Percentiles rank a stretch among this genome's conserved stretches.
phyloP scores from a whole-genome alignment of 2,113 vertebrate genomes.

The Mus pahari region DNA sequence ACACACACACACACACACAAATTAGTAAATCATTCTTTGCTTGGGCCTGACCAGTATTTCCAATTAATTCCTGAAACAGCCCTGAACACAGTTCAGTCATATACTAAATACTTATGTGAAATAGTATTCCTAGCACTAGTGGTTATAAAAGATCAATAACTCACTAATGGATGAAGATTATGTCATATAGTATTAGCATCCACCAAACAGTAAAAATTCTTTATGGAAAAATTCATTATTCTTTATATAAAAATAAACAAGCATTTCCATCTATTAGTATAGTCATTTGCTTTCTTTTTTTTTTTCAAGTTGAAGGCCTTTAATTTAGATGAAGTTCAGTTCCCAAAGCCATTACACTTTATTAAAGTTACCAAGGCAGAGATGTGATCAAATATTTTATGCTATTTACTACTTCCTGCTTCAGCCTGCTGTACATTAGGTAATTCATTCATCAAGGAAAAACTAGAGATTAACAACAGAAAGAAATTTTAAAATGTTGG shows the following conservation, averaged over 20 bases:
- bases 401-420: not conserved
- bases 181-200: not conserved
- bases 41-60: not conserved
- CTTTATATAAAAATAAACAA: not conserved
- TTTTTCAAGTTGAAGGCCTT: no score
- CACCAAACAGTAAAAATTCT: not conserved
- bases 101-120: not conserved
- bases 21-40: not conserved
- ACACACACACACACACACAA: no score
- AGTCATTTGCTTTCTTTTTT: not conserved
- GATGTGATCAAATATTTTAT: no score
- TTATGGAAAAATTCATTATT: not conserved
- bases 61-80: not conserved
- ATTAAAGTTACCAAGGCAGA: no score
- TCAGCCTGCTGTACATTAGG: not conserved
- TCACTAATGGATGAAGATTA: not conserved
- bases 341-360: no score
- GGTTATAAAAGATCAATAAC: not conserved
- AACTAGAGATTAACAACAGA: not conserved
- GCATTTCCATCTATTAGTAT: no score
- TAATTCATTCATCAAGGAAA: constrained; percentile 10
- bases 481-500: not conserved
- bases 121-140: not conserved
- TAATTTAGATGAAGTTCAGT: no score
- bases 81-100: not conserved